Percentiles rank a stretch among this genome's conserved stretches.
Evolutionary conservation across 2,113 vertebrate species (phyloP).

Genomic region (Ibidorhyncha struthersii): DNA sequence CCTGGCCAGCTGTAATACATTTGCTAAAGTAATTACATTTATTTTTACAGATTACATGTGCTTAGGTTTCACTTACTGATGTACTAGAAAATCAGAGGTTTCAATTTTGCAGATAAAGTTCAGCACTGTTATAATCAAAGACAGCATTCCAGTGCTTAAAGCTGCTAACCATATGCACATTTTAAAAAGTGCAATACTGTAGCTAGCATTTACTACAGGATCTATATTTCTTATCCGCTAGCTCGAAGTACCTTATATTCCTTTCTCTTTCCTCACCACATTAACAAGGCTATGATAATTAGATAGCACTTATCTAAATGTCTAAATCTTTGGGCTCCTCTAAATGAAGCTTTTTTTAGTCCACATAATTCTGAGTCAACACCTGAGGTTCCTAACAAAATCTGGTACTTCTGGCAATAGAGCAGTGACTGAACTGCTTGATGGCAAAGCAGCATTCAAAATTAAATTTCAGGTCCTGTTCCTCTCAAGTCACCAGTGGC

Average conservation of each 20-base stretch:
- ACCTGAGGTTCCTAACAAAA: neutral
- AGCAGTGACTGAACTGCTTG: neutral
- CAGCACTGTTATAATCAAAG: slow-evolving; percentile 43
- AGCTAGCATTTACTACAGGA: neutral
- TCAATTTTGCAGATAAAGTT: slow-evolving; percentile 22
- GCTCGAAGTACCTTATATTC: neutral
- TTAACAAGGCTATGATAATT: neutral
- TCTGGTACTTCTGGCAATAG: neutral
- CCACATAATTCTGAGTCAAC: neutral
- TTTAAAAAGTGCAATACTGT: neutral
- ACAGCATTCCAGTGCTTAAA: slow-evolving; percentile 6
- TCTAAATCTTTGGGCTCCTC: neutral
- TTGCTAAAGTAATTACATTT: slow-evolving; percentile 65
- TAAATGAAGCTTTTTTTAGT: neutral
- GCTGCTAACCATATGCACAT: neutral
- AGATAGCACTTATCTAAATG: neutral
- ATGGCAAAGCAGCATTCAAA: neutral
- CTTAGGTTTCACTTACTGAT: slow-evolving; percentile 51
- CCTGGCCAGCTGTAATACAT: slow-evolving; percentile 40
- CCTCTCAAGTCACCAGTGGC: neutral
- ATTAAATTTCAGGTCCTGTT: neutral
- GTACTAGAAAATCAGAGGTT: slow-evolving; percentile 40
- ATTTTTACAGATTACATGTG: slow-evolving; percentile 51
- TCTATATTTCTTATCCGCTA: neutral
- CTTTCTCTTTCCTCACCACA: neutral